phyloP scores from a whole-genome alignment of 2,888 invertebrate genomes.

The Epinotia bilunana region DNA sequence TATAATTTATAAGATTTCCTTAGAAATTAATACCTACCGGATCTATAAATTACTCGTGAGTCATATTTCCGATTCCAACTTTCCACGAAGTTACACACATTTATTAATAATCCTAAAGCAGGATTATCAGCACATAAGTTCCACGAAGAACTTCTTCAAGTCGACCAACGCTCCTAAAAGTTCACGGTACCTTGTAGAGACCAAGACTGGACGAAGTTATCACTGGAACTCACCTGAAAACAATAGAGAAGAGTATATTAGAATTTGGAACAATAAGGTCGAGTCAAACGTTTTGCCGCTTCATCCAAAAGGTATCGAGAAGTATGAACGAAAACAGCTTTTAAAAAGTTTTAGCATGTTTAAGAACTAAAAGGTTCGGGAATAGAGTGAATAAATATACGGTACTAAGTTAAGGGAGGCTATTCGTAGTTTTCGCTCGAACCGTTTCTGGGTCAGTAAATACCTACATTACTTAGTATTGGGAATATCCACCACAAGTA shows the following conservation, averaged over 20 bases:
- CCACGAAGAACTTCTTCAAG: conserved; percentile 20
- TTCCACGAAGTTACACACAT: not conserved
- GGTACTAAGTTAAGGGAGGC: not conserved
- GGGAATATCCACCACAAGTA: not conserved
- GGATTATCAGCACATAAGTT: conserved; percentile 20
- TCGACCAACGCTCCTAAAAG: conserved; percentile 23
- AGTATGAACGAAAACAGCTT: not conserved
- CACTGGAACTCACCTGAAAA: conserved; percentile 36
- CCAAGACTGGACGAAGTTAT: not conserved
- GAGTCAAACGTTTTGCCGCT: not conserved
- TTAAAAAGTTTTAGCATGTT: not conserved
- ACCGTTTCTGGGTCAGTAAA: not conserved
- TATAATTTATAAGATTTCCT: too few species aligned
- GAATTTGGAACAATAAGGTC: not conserved
- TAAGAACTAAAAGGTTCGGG: not conserved
- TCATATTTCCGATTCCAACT: not conserved
- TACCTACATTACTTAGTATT: not conserved
- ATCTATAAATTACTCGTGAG: not conserved
- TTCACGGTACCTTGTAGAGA: conserved; percentile 28
- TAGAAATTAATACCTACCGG: too few species aligned
- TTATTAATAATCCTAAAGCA: not conserved
- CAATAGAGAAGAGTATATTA: conserved; percentile 31
- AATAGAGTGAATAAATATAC: not conserved
- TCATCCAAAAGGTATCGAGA: not conserved
- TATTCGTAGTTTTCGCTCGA: not conserved